Evolutionary conservation across 2,797 vertebrate genomes (phyloP).

Genomic region (Enoplosus armatus): DNA sequence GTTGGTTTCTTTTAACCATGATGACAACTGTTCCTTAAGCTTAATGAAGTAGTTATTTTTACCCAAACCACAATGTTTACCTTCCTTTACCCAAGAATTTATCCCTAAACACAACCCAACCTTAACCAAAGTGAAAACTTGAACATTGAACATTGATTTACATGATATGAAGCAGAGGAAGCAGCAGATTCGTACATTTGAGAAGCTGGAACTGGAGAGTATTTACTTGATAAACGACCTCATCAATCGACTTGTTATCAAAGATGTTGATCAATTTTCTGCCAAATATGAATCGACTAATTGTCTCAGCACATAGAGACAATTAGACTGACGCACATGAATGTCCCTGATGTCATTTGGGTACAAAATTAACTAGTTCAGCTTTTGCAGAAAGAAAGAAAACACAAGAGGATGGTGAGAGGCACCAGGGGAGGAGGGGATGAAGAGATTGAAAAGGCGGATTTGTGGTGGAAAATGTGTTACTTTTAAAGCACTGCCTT

Average conservation of each 20-base stretch:
- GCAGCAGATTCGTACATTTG: neutral
- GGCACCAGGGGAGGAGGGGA: neutral
- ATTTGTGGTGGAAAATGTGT: conserved; percentile 25
- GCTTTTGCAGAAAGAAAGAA: neutral
- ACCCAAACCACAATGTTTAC: neutral
- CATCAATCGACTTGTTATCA: no score
- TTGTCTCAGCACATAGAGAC: no score
- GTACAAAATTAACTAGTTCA: neutral
- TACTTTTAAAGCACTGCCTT: neutral
- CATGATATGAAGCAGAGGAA: neutral
- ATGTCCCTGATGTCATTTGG: neutral
- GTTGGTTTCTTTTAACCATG: neutral
- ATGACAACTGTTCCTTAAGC: no score
- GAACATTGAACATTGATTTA: no score
- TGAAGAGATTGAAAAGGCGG: neutral
- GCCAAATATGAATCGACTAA: no score
- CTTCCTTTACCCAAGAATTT: neutral
- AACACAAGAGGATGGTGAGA: neutral
- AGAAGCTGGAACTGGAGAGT: neutral
- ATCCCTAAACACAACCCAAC: neutral
- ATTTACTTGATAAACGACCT: neutral
- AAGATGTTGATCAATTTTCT: no score
- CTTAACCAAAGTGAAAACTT: no score
- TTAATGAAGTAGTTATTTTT: neutral
- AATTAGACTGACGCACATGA: no score